Percentiles rank a stretch among this genome's conserved stretches.
phyloP scores from a whole-genome alignment of 2,113 vertebrate genomes.

The Varanus salvator region DNA sequence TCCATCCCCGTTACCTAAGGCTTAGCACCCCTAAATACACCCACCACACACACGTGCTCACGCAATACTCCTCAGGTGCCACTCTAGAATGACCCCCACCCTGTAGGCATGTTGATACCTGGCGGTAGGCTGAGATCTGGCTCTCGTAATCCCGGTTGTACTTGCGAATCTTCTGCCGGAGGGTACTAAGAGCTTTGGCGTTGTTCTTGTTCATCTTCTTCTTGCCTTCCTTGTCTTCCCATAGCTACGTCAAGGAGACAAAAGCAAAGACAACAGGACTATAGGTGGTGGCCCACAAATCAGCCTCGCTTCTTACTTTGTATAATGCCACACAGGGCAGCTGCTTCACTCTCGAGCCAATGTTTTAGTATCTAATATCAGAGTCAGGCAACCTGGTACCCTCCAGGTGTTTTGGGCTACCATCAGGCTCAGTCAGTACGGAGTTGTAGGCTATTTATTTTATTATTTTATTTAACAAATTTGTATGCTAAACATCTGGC shows the following conservation, averaged over 20 bases:
- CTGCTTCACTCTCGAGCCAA: background rate
- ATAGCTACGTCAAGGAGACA: conserved; percentile 74
- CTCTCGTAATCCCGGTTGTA: conserved; percentile 91
- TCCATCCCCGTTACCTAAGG: background rate
- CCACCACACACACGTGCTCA: too few species aligned
- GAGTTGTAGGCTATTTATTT: too few species aligned
- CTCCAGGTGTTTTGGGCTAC: too few species aligned
- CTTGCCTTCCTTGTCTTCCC: conserved; percentile 93
- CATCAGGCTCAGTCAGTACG: too few species aligned
- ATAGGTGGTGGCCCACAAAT: background rate
- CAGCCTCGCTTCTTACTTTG: background rate
- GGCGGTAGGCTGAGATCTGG: conserved; percentile 85
- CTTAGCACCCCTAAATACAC: background rate
- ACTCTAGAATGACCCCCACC: background rate
- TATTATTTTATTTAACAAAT: too few species aligned
- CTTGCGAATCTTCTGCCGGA: conserved; percentile 92
- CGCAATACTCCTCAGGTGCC: background rate
- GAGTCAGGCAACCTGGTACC: too few species aligned
- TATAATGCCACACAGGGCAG: too few species aligned
- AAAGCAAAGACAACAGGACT: background rate
- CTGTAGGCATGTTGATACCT: conserved; percentile 71
- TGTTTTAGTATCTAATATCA: background rate
- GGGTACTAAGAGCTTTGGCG: conserved; percentile 88
- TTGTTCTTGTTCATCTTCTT: conserved; percentile 98
- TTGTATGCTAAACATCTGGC: too few species aligned